Evolutionary conservation across 2,113 vertebrate species (phyloP).

Genomic region (Tychaedon coryphoeus): DNA sequence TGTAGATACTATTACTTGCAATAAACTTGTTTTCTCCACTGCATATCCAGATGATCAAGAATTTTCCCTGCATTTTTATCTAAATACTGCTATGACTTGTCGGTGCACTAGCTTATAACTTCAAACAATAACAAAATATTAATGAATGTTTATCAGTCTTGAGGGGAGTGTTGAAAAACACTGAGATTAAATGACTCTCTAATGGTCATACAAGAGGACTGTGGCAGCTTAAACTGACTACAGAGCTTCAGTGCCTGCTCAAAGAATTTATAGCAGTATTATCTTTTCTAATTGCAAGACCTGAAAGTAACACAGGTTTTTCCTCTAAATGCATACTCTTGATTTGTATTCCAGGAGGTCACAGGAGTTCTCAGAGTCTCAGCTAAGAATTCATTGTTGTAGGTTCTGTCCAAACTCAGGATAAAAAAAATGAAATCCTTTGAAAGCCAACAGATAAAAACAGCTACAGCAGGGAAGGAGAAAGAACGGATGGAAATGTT

Average conservation of each 20-base stretch:
- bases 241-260: neutral
- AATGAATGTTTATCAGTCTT: neutral
- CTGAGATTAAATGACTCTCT: neutral
- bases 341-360: neutral
- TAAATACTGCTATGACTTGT: neutral
- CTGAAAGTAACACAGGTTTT: neutral
- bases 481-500: neutral
- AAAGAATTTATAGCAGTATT: neutral
- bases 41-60: neutral
- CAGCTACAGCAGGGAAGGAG: neutral
- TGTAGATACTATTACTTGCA: neutral
- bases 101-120: neutral
- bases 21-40: neutral
- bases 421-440: neutral
- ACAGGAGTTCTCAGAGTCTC: neutral
- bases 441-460: neutral
- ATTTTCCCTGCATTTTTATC: neutral
- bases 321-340: neutral
- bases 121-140: neutral
- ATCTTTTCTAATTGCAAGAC: neutral
- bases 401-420: neutral
- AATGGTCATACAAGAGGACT: neutral
- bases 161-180: neutral
- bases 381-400: neutral
- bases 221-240: neutral